Evolutionary conservation across 2,888 invertebrate genomes (phyloP).

Genomic region (Scaptomyza reducta): DNA sequence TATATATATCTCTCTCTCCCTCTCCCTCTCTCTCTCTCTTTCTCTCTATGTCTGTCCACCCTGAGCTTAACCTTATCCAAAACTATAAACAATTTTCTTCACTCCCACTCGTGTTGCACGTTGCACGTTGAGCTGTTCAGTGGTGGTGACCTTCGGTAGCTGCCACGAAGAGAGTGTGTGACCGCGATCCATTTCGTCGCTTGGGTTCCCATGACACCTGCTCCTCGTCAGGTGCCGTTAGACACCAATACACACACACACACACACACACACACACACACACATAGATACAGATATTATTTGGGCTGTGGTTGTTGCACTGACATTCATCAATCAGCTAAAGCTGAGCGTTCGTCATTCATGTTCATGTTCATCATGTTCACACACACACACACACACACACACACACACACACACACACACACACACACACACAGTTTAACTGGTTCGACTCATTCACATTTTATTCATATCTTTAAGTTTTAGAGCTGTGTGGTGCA

Average conservation of each 20-base stretch:
- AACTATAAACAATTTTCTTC: slow-evolving; percentile 3
- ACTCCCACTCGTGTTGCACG: slow-evolving; percentile 36
- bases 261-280: neutral
- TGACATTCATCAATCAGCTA: slow-evolving; percentile 73
- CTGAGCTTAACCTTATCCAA: neutral
- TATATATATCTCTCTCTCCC: no score
- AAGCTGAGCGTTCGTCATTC: slow-evolving; percentile 46
- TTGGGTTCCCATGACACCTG: slow-evolving; percentile 75
- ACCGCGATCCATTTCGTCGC: slow-evolving; percentile 56
- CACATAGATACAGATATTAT: neutral
- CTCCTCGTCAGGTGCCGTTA: slow-evolving; percentile 55
- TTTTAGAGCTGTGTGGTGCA: slow-evolving; percentile 29
- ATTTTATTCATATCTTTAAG: slow-evolving; percentile 54
- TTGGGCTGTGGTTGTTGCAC: slow-evolving; percentile 44
- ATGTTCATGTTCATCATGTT: slow-evolving; percentile 50
- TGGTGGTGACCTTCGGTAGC: slow-evolving; percentile 65
- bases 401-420: slow-evolving; percentile 8
- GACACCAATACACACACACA: slow-evolving; percentile 8
- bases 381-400: slow-evolving; percentile 19
- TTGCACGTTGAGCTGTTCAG: slow-evolving; percentile 33
- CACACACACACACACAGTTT: neutral
- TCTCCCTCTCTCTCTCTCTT: no score
- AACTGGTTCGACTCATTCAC: slow-evolving; percentile 44
- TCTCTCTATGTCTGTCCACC: no score
- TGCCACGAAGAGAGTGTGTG: slow-evolving; percentile 48